These are phyloP conservation scores for Thera obeliscata DNA, from an alignment of 2,888 invertebrate genomes.

Conservation along the genomic window DNA sequence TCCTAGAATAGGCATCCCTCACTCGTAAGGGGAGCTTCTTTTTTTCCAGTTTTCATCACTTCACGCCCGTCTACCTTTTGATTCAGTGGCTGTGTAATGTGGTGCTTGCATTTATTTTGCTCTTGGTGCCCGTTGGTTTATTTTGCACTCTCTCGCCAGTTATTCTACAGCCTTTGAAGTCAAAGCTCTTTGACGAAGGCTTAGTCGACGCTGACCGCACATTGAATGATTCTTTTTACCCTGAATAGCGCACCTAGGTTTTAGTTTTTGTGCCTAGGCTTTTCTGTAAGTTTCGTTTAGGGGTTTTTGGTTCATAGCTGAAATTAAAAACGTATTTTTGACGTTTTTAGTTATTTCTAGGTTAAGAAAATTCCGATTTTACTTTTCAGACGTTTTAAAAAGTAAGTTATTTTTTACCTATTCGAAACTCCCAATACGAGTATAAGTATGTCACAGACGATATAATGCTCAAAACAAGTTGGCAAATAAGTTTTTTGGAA, in stretches of 20 bases:
- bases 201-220: constrained; percentile 71
- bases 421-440: too few relatives aligned
- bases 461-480: too few relatives aligned
- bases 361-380: too few relatives aligned
- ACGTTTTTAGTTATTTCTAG: too few relatives aligned
- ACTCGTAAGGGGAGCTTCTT: constrained; percentile 58
- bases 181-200: constrained; percentile 75
- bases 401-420: too few relatives aligned
- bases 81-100: constrained; percentile 82
- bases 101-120: constrained; percentile 82
- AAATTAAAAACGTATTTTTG: constrained; percentile 8
- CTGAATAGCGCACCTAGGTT: constrained; percentile 61
- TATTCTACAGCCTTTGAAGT: constrained; percentile 79
- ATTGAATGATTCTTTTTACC: constrained; percentile 72
- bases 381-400: too few relatives aligned
- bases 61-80: constrained; percentile 81
- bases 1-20: constrained; percentile 73
- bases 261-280: constrained; percentile 45
- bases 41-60: constrained; percentile 82
- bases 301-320: constrained; percentile 13
- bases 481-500: too few relatives aligned
- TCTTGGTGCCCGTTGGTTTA: constrained; percentile 71
- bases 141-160: constrained; percentile 63
- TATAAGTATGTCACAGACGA: too few relatives aligned
- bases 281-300: constrained; percentile 24